Evolutionary conservation across 2,888 invertebrate genomes (phyloP).

Genomic region (Euclidia mi): DNA sequence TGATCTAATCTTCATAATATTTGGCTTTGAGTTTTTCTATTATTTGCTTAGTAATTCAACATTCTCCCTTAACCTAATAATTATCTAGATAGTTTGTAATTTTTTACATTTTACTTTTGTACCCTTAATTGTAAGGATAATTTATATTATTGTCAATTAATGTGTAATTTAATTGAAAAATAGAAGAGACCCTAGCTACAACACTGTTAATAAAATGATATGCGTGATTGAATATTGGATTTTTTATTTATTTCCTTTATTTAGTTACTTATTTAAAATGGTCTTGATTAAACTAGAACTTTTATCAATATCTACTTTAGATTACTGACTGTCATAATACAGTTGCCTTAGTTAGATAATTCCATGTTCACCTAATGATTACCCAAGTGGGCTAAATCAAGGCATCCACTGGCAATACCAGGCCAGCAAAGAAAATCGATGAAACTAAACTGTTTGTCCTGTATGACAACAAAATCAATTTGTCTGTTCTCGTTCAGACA

Average conservation of each 20-base stretch:
- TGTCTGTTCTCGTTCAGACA: too few relatives aligned
- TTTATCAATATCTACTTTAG: too few relatives aligned
- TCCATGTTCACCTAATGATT: too few relatives aligned
- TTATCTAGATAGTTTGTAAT: slow-evolving; percentile 72
- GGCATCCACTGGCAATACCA: too few relatives aligned
- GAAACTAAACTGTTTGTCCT: too few relatives aligned
- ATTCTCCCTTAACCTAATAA: slow-evolving; percentile 43
- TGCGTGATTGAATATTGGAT: slow-evolving; percentile 72
- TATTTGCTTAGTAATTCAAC: slow-evolving; percentile 35
- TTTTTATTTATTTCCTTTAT: slow-evolving; percentile 18
- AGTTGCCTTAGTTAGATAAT: too few relatives aligned
- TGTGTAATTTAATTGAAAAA: slow-evolving; percentile 78
- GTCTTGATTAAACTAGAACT: too few relatives aligned
- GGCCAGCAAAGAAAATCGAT: too few relatives aligned
- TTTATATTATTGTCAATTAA: slow-evolving; percentile 85
- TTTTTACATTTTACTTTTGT: slow-evolving; percentile 87
- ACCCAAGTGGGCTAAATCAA: too few relatives aligned
- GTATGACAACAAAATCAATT: too few relatives aligned
- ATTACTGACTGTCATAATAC: too few relatives aligned
- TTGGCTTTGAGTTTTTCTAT: slow-evolving; percentile 21
- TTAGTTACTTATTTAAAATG: too few relatives aligned
- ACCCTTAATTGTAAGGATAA: slow-evolving; percentile 79
- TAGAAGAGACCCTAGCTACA: slow-evolving; percentile 80
- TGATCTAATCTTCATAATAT: slow-evolving; percentile 9
- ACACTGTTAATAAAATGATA: slow-evolving; percentile 84